phyloP scores from a whole-genome alignment of 2,888 invertebrate species.

The Brenthis ino region DNA sequence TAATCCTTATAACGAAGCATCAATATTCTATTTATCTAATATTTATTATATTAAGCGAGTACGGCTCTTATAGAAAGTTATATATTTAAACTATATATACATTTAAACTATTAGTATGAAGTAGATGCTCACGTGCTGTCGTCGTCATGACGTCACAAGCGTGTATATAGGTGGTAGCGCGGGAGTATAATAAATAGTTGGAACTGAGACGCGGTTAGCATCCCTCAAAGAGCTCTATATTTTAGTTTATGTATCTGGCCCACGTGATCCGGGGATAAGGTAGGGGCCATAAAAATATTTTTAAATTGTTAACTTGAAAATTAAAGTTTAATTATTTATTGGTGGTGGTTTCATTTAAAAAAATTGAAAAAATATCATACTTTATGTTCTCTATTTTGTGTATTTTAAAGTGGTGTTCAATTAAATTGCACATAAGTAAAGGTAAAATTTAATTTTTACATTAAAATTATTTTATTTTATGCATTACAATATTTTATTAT shows the following conservation, averaged over 20 bases:
- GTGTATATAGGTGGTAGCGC: conserved; percentile 72
- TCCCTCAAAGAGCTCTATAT: conserved; percentile 54
- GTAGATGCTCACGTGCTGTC: conserved; percentile 10
- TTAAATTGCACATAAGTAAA: too few species aligned
- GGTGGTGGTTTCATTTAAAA: conserved; percentile 1
- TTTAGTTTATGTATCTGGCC: conserved; percentile 34
- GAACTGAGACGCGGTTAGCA: conserved; percentile 54
- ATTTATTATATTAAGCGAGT: neutral
- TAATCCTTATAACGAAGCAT: too few species aligned
- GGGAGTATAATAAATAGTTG: conserved; percentile 64
- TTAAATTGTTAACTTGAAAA: conserved; percentile 21
- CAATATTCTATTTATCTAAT: too few species aligned
- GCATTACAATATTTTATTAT: too few species aligned
- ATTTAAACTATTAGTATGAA: conserved; percentile 1
- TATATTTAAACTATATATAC: neutral
- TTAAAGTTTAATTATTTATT: neutral
- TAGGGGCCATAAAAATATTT: conserved; percentile 38
- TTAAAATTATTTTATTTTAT: too few species aligned
- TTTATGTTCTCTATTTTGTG: neutral
- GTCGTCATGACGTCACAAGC: conserved; percentile 58
- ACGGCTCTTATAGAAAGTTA: neutral
- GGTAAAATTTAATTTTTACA: too few species aligned
- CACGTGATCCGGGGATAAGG: conserved; percentile 42
- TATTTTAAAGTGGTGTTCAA: neutral
- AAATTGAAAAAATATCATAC: neutral